Base-by-base conservation (phyloP, 2,113 vertebrate species). In the Accipiter cooperii region DNA sequence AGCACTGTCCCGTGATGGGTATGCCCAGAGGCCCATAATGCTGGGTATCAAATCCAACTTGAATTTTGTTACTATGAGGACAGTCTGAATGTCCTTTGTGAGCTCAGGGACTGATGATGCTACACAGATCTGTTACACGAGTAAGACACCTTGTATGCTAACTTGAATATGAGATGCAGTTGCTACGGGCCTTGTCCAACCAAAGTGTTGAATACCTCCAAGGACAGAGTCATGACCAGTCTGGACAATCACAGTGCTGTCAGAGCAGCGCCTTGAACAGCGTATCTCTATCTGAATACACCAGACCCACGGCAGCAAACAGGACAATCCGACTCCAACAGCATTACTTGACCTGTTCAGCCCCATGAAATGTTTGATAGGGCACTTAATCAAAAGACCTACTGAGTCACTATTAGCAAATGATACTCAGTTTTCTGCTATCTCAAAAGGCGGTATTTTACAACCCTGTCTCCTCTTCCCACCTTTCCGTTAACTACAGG, bases 1-100 rank as follows among this genome's bases (percentile, higher is more conserved):
- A 57, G 40, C 4, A 1, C 25, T 1, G 5, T 46, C n/a, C 25
- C 2, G 1, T 14, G 15, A 75, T 4, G 16, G 31, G 31, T 52
- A 58, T 36, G 38, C 22, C 31, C 34, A 63, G 77, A 60, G 22
- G 40, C 13, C 15, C 40, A 20, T 20, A 65, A 66, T 13, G 28
- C 13, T 63, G 36, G 21, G 60, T 60, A 84, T 8, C n/a, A 94
- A 70, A 78, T 42, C 29, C n/a, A 89, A 31, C 11, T 1, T 42
- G n/a, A n/a, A 42, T 75, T 79, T 74, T 73, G 15, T 36, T 60
- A 14, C 52, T 44, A 3, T 10, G 19, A 90, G 21, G 44, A 52
- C 18, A 69, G 36, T 69, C 61, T 44, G 46, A 73, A 80, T 44
- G 57, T 38, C 36, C 47, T 51, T 57, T 38, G 12, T 24, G 49